Percentiles rank a stretch among this genome's conserved stretches.
Conservation (phyloP, 1,140 invertebrate genomes). For the Pantala flavescens region DNA sequence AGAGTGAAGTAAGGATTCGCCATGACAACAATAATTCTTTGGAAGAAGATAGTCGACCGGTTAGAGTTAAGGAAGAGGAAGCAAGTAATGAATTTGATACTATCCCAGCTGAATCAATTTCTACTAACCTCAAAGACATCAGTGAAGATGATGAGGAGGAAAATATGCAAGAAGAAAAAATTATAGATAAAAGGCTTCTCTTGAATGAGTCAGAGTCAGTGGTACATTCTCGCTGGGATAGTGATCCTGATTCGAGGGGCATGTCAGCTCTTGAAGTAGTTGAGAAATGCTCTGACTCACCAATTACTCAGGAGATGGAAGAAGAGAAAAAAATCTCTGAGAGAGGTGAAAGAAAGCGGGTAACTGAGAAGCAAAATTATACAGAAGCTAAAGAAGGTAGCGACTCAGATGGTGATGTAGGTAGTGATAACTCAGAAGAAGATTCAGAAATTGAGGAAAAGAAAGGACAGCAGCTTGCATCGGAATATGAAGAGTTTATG, state of each 20-base stretch:
- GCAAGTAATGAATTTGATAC: background rate
- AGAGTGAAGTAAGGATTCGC: background rate
- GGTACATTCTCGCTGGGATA: constrained; percentile 9
- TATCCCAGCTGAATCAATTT: background rate
- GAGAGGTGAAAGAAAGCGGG: background rate
- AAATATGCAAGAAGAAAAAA: constrained; percentile 13
- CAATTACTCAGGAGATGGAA: background rate
- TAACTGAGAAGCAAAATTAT: background rate
- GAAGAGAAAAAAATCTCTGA: background rate
- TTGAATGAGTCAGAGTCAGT: background rate
- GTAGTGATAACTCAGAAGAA: background rate
- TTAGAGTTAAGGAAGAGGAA: constrained; percentile 1
- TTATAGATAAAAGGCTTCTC: background rate
- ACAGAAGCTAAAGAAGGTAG: background rate
- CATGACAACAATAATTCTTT: background rate
- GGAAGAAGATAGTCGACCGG: background rate
- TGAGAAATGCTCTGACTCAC: background rate
- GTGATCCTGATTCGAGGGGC: constrained; percentile 5
- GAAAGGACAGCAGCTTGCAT: constrained; percentile 18
- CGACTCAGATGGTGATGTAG: background rate
- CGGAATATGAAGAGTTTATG: constrained; percentile 19
- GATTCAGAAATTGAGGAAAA: constrained; percentile 9
- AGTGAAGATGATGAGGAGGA: background rate
- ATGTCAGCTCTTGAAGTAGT: background rate
- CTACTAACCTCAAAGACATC: background rate